Percentiles rank a stretch among this genome's conserved stretches.
phyloP scores from a whole-genome alignment of 2,113 vertebrate species.

The Lagenorhynchus albirostris region DNA sequence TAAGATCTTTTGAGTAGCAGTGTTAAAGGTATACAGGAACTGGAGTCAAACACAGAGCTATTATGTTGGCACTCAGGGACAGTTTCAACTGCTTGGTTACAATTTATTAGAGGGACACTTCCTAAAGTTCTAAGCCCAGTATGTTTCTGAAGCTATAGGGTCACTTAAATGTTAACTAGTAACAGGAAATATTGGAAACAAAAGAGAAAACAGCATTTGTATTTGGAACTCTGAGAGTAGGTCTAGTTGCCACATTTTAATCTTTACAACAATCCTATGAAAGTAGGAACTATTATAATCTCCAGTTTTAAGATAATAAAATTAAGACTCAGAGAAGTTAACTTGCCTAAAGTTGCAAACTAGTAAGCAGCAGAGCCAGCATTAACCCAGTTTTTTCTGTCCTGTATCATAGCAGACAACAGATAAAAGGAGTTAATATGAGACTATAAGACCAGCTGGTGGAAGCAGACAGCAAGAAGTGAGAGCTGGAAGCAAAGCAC shows the following conservation, averaged over 20 bases:
- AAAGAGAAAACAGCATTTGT: neutral
- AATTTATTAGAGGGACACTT: neutral
- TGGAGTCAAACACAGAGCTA: neutral
- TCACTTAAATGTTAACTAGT: neutral
- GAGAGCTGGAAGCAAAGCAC: conserved; percentile 42
- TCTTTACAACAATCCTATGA: neutral
- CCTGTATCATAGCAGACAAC: neutral
- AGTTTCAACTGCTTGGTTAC: neutral
- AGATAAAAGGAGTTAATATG: conserved; percentile 12
- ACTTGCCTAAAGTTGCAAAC: conserved; percentile 30
- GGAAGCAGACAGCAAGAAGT: neutral
- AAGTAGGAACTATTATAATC: neutral
- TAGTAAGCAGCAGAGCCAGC: neutral
- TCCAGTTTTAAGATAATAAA: conserved; percentile 38
- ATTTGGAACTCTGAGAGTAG: neutral
- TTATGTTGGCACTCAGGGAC: neutral
- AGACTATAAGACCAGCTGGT: neutral
- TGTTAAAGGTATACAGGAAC: neutral
- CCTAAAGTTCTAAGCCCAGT: neutral
- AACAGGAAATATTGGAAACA: neutral
- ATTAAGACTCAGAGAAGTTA: conserved; percentile 31
- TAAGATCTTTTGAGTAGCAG: neutral
- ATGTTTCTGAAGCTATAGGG: neutral
- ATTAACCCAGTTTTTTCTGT: neutral
- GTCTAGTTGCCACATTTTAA: neutral